These are phyloP conservation scores for Pseudomyrmex dendroicus DNA, from an alignment of 1,140 invertebrate genomes.

Conservation along the genomic window DNA sequence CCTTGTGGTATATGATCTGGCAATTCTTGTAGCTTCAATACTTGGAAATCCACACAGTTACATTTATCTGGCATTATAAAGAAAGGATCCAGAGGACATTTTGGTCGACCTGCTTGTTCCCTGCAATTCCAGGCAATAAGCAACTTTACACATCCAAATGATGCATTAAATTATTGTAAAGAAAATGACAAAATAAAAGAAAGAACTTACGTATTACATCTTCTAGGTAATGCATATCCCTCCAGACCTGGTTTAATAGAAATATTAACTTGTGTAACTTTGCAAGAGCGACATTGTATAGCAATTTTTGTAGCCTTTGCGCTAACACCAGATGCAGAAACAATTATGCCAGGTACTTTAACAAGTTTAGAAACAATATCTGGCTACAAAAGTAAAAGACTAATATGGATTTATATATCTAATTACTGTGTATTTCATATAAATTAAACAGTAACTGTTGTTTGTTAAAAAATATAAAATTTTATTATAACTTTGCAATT, in stretches of 20 bases:
- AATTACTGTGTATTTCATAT: neutral
- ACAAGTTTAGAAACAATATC: conserved; percentile 96
- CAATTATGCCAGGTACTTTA: conserved; percentile 98
- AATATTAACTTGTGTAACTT: conserved; percentile 95
- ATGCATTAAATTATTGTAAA: no score
- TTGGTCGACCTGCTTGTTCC: conserved; percentile 94
- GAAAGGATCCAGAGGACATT: conserved; percentile 99
- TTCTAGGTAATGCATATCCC: conserved; percentile 97
- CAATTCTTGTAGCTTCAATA: conserved; percentile 97
- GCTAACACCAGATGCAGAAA: conserved; percentile 96
- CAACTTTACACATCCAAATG: neutral
- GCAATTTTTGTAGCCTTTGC: conserved; percentile 98
- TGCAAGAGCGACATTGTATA: conserved; percentile 98
- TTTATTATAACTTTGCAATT: neutral
- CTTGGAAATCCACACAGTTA: conserved; percentile 97
- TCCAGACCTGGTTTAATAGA: conserved; percentile 97
- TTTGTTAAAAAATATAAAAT: conserved; percentile 6
- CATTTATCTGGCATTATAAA: conserved; percentile 99
- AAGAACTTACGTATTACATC: conserved; percentile 94
- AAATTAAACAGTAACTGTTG: neutral
- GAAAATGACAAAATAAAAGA: no score
- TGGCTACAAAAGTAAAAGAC: conserved; percentile 88
- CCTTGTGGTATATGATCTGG: conserved; percentile 99
- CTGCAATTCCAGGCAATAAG: conserved; percentile 81
- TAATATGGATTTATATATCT: conserved; percentile 57